These are phyloP conservation scores for Sinhomidia bicolor DNA, from an alignment of 2,888 invertebrate genomes.

Conservation along the genomic window DNA sequence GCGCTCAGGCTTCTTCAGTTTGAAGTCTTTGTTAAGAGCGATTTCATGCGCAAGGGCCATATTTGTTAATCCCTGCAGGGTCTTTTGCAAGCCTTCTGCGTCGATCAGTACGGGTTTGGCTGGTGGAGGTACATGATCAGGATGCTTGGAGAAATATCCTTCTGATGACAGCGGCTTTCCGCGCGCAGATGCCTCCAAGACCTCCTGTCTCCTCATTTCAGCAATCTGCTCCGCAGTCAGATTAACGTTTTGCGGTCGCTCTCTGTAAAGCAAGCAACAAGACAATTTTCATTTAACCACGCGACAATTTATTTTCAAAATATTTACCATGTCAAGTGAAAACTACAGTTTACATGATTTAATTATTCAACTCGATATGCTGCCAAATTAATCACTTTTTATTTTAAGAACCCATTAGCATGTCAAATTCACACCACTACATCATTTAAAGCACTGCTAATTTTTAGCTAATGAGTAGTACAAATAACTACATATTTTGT, in stretches of 20 bases:
- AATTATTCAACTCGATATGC: too few relatives aligned
- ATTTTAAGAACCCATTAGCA: too few relatives aligned
- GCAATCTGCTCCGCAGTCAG: constrained; percentile 38
- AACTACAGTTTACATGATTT: too few relatives aligned
- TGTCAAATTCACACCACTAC: too few relatives aligned
- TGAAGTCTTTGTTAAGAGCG: constrained; percentile 95
- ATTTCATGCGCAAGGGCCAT: constrained; percentile 99
- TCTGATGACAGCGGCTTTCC: background rate
- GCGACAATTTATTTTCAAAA: too few relatives aligned
- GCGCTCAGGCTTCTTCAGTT: constrained; percentile 90
- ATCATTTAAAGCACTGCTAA: too few relatives aligned
- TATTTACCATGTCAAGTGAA: too few relatives aligned
- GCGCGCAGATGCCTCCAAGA: background rate
- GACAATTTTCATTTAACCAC: background rate
- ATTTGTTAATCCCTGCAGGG: constrained; percentile 93
- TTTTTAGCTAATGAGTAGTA: too few relatives aligned
- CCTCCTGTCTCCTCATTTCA: background rate
- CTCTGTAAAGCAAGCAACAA: background rate
- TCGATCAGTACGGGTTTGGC: constrained; percentile 81
- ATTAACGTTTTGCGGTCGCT: constrained; percentile 16
- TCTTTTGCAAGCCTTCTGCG: constrained; percentile 92
- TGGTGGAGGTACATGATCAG: constrained; percentile 14
- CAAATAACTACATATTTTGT: too few relatives aligned
- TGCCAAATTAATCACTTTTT: too few relatives aligned
- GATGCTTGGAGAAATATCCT: background rate